These are phyloP conservation scores for Ctena decussata DNA, from an alignment of 2,888 invertebrate species.

Conservation along the genomic window DNA sequence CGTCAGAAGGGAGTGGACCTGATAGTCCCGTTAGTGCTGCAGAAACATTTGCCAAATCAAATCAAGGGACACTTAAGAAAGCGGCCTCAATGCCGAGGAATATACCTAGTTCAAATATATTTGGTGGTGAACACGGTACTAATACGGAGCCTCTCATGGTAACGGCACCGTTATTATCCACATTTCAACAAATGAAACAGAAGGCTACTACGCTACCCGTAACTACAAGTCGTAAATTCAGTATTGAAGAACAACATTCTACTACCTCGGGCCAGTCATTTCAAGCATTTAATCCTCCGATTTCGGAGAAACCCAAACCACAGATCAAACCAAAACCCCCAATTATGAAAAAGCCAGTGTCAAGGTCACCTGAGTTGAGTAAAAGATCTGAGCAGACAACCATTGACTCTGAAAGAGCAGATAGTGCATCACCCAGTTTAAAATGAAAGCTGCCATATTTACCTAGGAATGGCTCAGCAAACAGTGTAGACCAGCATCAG, in stretches of 20 bases:
- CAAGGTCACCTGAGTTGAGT: constrained; percentile 68
- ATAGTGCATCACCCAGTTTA: constrained; percentile 46
- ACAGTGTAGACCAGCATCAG: too few species aligned
- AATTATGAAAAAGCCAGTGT: constrained; percentile 90
- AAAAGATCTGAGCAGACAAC: constrained; percentile 66
- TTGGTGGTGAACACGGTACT: constrained; percentile 17
- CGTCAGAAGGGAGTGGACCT: constrained; percentile 78
- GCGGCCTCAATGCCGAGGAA: constrained; percentile 78
- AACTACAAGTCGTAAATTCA: constrained; percentile 46
- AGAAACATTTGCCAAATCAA: constrained; percentile 93
- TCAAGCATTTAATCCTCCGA: constrained; percentile 73
- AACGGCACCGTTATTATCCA: constrained; percentile 50
- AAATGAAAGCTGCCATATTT: too few species aligned
- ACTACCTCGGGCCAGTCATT: constrained; percentile 16
- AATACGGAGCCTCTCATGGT: constrained; percentile 14
- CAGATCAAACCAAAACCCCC: constrained; percentile 91
- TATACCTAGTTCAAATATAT: constrained; percentile 60
- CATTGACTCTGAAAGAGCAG: constrained; percentile 50
- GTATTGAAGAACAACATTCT: constrained; percentile 54
- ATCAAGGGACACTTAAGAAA: constrained; percentile 93
- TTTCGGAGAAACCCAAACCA: constrained; percentile 85
- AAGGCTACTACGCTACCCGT: constrained; percentile 26
- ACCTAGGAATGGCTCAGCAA: too few species aligned
- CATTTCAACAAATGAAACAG: constrained; percentile 37
- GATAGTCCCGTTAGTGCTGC: constrained; percentile 89